Conservation (phyloP, 2,888 invertebrate genomes). For the Lochmaea crataegi region DNA sequence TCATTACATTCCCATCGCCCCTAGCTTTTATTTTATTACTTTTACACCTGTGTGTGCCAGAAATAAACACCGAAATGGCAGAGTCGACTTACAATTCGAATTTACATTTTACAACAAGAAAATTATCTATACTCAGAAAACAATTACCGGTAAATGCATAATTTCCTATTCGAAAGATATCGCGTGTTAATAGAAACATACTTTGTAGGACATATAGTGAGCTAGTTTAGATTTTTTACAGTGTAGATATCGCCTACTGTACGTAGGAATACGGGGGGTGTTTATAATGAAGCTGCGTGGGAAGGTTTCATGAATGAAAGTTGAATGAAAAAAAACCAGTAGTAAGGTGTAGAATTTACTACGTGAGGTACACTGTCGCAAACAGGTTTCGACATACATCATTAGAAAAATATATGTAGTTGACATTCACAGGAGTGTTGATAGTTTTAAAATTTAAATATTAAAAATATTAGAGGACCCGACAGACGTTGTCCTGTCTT, state of each 20-base stretch:
- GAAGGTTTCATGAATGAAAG: neutral
- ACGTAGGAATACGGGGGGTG: neutral
- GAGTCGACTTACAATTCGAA: neutral
- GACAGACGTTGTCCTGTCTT: too few species aligned
- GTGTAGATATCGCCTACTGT: slow-evolving; percentile 1
- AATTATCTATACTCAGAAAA: neutral
- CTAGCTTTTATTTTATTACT: slow-evolving; percentile 17
- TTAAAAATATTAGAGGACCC: too few species aligned
- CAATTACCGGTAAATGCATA: neutral
- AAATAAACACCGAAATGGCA: neutral
- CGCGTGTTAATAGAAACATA: too few species aligned
- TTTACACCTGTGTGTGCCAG: slow-evolving; percentile 13
- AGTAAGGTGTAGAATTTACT: neutral
- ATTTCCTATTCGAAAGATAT: too few species aligned
- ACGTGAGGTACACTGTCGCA: neutral
- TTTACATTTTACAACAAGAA: neutral
- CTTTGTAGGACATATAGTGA: too few species aligned
- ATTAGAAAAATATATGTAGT: neutral
- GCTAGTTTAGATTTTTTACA: neutral
- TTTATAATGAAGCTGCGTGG: neutral
- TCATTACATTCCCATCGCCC: slow-evolving; percentile 6
- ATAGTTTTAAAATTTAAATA: too few species aligned
- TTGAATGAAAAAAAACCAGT: neutral
- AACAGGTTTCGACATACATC: neutral
- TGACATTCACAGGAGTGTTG: neutral